Conservation (phyloP, 2,888 invertebrate genomes). For the Tachystola acroxantha region DNA sequence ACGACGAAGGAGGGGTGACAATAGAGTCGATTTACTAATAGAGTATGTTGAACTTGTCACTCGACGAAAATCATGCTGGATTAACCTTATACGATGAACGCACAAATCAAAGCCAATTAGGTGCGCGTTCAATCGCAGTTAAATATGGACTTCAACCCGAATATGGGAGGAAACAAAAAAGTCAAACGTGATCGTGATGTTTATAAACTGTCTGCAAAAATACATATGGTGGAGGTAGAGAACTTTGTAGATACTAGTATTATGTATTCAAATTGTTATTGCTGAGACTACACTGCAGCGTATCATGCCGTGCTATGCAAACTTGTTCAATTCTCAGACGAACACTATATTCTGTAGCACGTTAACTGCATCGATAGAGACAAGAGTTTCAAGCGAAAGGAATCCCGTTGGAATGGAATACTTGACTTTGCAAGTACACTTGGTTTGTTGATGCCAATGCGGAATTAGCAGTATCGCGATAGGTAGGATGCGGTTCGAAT, state of each 20-base stretch:
- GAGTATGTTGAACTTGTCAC: slow-evolving; percentile 33
- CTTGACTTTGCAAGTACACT: not conserved
- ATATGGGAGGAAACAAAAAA: slow-evolving; percentile 22
- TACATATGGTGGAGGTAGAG: not conserved
- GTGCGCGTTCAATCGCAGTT: slow-evolving; percentile 36
- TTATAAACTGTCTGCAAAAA: not conserved
- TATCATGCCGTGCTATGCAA: slow-evolving; percentile 4
- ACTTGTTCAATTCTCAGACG: slow-evolving; percentile 8
- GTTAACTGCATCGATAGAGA: not conserved
- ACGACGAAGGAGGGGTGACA: slow-evolving; percentile 31
- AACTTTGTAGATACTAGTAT: not conserved
- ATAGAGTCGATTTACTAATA: slow-evolving; percentile 31
- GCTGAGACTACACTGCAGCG: slow-evolving; percentile 6
- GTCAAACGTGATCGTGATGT: not conserved
- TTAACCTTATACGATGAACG: slow-evolving; percentile 40
- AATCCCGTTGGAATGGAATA: too few species aligned
- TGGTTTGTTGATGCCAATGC: not conserved
- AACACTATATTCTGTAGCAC: not conserved
- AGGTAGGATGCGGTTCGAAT: slow-evolving; percentile 55
- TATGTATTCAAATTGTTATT: slow-evolving; percentile 9
- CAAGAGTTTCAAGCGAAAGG: too few species aligned
- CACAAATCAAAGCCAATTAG: slow-evolving; percentile 37
- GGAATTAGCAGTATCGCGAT: slow-evolving; percentile 31
- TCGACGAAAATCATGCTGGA: slow-evolving; percentile 26
- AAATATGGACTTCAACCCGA: slow-evolving; percentile 26